Evolutionary conservation across 2,888 invertebrate species (phyloP).

Genomic region (Teinopalpus imperialis): DNA sequence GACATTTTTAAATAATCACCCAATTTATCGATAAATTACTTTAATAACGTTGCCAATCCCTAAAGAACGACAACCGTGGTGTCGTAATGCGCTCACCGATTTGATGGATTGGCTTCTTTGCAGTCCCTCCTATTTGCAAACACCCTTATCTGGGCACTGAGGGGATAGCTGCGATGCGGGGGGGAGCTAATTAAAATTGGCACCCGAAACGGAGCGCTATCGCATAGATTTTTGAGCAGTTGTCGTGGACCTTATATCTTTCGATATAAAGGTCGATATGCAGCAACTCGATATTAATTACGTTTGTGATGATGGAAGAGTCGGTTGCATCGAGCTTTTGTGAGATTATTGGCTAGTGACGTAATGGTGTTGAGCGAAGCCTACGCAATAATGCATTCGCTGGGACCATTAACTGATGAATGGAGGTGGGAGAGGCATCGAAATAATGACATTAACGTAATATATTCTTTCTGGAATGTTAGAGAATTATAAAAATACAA

Average conservation of each 20-base stretch:
- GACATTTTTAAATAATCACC: constrained; percentile 18
- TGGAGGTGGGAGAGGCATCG: neutral
- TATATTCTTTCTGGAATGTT: too few species aligned
- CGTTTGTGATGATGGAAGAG: constrained; percentile 31
- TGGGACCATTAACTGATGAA: constrained; percentile 26
- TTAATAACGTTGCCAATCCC: constrained; percentile 39
- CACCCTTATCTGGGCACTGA: constrained; percentile 68
- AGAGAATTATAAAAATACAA: too few species aligned
- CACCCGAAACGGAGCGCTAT: constrained; percentile 47
- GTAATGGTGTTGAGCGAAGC: constrained; percentile 35
- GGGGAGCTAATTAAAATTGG: constrained; percentile 76
- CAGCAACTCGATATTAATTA: neutral
- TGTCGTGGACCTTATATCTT: constrained; percentile 33
- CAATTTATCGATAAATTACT: constrained; percentile 36
- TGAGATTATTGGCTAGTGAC: constrained; percentile 42
- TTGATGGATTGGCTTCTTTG: constrained; percentile 82
- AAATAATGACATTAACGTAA: constrained; percentile 3
- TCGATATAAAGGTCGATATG: constrained; percentile 36
- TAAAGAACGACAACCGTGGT: constrained; percentile 65
- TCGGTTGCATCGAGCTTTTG: constrained; percentile 38
- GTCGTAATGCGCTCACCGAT: constrained; percentile 79
- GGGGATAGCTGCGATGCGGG: constrained; percentile 33
- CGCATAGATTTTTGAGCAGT: constrained; percentile 29
- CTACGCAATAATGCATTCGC: constrained; percentile 13
- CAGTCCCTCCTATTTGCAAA: constrained; percentile 79